Evolutionary conservation across 1,140 invertebrate genomes (phyloP), one percentile per base, ranked within the genome.

Genomic region (Achroia grisella): DNA sequence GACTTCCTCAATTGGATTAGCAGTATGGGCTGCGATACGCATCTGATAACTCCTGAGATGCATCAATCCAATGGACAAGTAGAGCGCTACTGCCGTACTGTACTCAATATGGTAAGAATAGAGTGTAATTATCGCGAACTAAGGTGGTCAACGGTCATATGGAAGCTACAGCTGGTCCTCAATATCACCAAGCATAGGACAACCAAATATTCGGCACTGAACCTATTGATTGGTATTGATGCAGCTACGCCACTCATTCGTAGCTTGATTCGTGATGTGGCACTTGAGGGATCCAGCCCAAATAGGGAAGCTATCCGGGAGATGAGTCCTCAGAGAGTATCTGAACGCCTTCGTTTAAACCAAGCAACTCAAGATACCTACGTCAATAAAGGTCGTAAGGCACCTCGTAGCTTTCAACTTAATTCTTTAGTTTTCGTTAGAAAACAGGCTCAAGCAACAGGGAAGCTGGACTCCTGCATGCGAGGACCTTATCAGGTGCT

Each of bases 51-150:
- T 5, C 48, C 55, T 1, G 58, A 55, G 27, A 47, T 62, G 33
- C 50, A 58, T 34, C 37, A 53, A n/a, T 45, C 43, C 3, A 65
- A 65, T 14, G 62, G 59, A 5, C 62, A 65, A 32, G 59, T 59
- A 9, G 58, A 64, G 15, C 45, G 55, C 8, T 64, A 63, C 33
- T 46, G 48, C 17, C 13, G 49, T 0, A 62, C 62, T 3, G 48
- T 62, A 8, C 41, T 50, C 11, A 58, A 65, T 15, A 43, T 65
- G 43, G 12, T 65, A 4, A 28, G 48, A 1, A 44, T 59, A 10
- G 56, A 60, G 12, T 4, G 4, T n/a, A 44, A 44, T 27, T 12
- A 44, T 23, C 10, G 23, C 0, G 1, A 32, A 12, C 4, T 5
- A 1, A 0, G 6, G 14, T 44, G 33, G 42, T 9, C 14, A 9